Evolutionary conservation across 2,797 vertebrate species (phyloP), one percentile per base, ranked within the genome.

Genomic region (Propithecus deckenii): DNA sequence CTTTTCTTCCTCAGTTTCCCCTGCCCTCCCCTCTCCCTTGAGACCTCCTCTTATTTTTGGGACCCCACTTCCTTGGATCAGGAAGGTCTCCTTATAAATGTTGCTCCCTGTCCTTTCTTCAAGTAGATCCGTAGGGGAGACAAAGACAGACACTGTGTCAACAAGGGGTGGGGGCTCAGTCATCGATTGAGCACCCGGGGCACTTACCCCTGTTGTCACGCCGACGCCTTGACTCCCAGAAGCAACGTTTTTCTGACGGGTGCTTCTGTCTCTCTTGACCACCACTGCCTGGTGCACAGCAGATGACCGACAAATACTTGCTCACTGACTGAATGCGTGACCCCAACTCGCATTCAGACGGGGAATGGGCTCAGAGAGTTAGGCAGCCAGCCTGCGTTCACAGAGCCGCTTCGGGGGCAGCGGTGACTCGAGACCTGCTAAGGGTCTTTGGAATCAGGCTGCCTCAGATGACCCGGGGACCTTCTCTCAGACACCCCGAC

Each of bases 301-400:
- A 28, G 28, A 25, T 30, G 14, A 46, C 35, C 35, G 1, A 13
- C 41, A 35, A 65, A 32, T 23, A 6, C 4, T 50, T 75, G 74
- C 61, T 57, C 76, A 52, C 35, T 17, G 52, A 35, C 20, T 76
- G 95, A 86, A 86, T 28, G 30, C 8, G 13, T 46, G 75, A 83
- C 69, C 30, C 43, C 67, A 30, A 5, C 35, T 86, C 12, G 22
- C 38, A n/a, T n/a, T n/a, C n/a, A 20, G 72, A 87, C 72, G 78
- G 84, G 93, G 89, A 89, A 79, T 59, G 25, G 50, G 9, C 71
- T 41, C 4, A 7, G 78, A 78, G 88, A 81, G 72, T 72, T 14
- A 88, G 69, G 59, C 20, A 8, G 8, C 0, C 3, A 46, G 61
- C 11, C 20, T 7, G 12, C 1, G 30, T 13, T 61, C 15, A 2